phyloP scores from a whole-genome alignment of 2,113 vertebrate genomes.

The Cryptotis parvus region DNA sequence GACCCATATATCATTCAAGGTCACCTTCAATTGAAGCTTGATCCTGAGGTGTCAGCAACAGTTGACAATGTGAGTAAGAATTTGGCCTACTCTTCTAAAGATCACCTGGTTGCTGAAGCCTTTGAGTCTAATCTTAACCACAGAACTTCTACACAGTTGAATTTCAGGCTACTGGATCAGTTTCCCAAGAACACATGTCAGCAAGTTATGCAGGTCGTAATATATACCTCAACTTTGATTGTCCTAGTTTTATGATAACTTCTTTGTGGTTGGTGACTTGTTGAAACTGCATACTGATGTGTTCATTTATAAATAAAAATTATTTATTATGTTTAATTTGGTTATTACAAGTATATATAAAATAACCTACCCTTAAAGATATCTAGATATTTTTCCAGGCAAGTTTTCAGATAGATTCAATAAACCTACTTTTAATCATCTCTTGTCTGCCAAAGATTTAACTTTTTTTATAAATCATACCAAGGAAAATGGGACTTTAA shows the following conservation, averaged over 20 bases:
- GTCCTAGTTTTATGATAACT: slow-evolving; percentile 61
- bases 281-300: slow-evolving; percentile 20
- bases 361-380: slow-evolving; percentile 32
- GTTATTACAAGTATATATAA: slow-evolving; percentile 46
- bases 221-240: slow-evolving; percentile 1
- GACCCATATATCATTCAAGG: background rate
- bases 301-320: slow-evolving; percentile 45
- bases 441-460: slow-evolving; percentile 48
- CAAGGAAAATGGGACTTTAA: background rate
- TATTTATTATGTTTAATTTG: slow-evolving; percentile 48
- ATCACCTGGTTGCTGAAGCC: background rate
- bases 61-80: slow-evolving; percentile 25
- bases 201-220: slow-evolving; percentile 35
- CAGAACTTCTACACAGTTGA: slow-evolving; percentile 1
- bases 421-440: slow-evolving; percentile 42
- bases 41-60: background rate
- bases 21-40: slow-evolving; percentile 23
- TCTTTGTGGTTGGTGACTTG: slow-evolving; percentile 21
- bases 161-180: slow-evolving; percentile 25
- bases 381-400: background rate
- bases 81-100: slow-evolving; percentile 36
- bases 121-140: slow-evolving; percentile 20
- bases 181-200: slow-evolving; percentile 37
- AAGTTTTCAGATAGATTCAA: slow-evolving; percentile 46
- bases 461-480: slow-evolving; percentile 35